phyloP scores from a whole-genome alignment of 2,888 invertebrate genomes.

The Pheosia gnoma region DNA sequence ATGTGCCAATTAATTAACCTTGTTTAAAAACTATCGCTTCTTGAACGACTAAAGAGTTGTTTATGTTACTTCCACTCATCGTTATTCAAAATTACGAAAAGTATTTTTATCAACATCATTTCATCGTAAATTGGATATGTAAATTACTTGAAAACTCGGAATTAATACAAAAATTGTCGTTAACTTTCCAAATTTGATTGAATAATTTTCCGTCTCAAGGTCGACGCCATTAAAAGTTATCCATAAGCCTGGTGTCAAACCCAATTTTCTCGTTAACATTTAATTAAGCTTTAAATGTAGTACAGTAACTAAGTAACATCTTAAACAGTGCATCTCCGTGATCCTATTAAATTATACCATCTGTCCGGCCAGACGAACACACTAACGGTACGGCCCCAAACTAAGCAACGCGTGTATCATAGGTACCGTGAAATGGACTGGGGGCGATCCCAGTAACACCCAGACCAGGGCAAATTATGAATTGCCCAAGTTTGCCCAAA shows the following conservation, averaged over 20 bases:
- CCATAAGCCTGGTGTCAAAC: constrained; percentile 29
- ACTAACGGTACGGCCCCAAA: no score
- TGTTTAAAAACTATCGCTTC: no score
- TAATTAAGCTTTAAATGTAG: constrained; percentile 8
- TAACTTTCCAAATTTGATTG: constrained; percentile 43
- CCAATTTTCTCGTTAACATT: constrained; percentile 23
- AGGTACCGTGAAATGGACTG: no score
- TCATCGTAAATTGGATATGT: constrained; percentile 16
- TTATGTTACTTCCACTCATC: no score
- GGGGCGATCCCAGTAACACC: no score
- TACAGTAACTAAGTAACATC: not conserved
- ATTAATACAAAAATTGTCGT: constrained; percentile 30
- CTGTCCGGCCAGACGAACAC: no score
- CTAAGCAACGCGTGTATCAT: no score
- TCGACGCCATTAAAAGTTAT: constrained; percentile 47
- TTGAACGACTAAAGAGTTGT: no score
- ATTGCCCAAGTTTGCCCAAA: no score
- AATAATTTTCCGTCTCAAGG: constrained; percentile 37
- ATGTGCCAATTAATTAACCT: no score
- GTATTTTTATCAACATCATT: not conserved
- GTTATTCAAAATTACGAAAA: not conserved
- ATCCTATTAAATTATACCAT: no score
- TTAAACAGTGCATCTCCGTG: not conserved
- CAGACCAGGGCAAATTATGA: no score
- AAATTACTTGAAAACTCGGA: constrained; percentile 22